Conservation (phyloP, 2,797 vertebrate species). For the Xiphophorus birchmanni region DNA sequence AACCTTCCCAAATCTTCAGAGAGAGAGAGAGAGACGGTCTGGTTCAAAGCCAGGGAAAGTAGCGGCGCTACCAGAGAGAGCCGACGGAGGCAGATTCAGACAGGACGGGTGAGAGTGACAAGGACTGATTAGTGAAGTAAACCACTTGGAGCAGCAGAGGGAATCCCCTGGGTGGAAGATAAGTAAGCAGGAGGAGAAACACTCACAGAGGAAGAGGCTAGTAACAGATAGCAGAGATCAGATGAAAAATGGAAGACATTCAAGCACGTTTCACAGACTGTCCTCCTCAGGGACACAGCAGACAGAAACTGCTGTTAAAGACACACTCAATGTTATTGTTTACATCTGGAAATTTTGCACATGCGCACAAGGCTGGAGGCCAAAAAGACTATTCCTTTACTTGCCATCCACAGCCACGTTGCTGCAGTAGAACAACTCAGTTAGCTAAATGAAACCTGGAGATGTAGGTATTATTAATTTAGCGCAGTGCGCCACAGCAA, state of each 20-base stretch:
- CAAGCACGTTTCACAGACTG: constrained; percentile 57
- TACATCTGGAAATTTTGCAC: no score
- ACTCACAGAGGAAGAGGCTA: constrained; percentile 37
- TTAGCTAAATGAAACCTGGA: no score
- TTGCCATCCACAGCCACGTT: no score
- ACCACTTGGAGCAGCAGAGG: constrained; percentile 71
- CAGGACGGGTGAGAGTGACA: constrained; percentile 65
- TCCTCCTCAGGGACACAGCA: constrained; percentile 49
- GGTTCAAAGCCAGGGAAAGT: constrained; percentile 74
- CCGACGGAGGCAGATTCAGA: constrained; percentile 47
- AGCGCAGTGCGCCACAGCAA: no score
- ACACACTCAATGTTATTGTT: no score
- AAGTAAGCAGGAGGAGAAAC: constrained; percentile 64
- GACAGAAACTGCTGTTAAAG: constrained; percentile 34
- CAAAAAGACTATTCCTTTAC: no score
- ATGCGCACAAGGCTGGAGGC: no score
- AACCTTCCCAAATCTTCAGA: constrained; percentile 72
- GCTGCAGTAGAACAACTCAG: no score
- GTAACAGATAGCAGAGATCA: constrained; percentile 46
- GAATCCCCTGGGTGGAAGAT: constrained; percentile 71
- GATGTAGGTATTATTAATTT: no score
- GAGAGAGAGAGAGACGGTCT: constrained; percentile 57
- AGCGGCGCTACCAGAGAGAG: constrained; percentile 58
- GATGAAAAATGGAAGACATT: constrained; percentile 58
- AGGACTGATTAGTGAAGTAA: constrained; percentile 77